phyloP scores from a whole-genome alignment of 2,113 vertebrate species.

The Myiopsitta monachus region DNA sequence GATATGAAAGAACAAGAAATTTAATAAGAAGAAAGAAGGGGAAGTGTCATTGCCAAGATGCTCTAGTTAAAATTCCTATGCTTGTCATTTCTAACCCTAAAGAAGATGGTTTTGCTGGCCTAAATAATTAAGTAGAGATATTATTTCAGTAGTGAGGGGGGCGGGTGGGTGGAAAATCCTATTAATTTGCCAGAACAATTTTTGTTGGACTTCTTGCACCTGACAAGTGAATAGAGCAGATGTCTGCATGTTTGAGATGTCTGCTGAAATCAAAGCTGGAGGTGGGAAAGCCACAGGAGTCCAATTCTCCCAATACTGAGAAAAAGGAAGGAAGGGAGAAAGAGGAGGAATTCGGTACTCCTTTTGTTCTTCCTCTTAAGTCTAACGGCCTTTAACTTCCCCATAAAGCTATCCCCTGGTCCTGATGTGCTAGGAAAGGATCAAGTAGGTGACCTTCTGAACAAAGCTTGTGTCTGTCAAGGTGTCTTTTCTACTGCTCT shows the following conservation, averaged over 20 bases:
- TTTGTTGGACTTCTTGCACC: conserved; percentile 1
- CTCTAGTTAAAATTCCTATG: background rate
- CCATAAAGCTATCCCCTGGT: background rate
- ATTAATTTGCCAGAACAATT: background rate
- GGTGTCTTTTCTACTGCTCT: background rate
- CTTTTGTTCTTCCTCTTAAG: background rate
- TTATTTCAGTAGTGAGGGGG: background rate
- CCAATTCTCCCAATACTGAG: background rate
- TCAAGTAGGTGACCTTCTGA: background rate
- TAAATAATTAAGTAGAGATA: background rate
- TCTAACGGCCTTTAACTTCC: background rate
- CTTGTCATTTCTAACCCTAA: background rate
- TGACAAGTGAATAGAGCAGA: background rate
- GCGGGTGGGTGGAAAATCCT: background rate
- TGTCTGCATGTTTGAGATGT: background rate
- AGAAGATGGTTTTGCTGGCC: background rate
- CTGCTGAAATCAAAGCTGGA: background rate
- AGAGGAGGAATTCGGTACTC: background rate
- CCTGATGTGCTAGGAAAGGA: fast-evolving
- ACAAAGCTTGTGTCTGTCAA: background rate
- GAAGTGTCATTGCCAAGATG: background rate
- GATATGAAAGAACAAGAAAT: background rate
- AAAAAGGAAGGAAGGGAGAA: background rate
- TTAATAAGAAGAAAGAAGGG: background rate
- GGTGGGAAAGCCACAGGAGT: background rate